Conservation (phyloP, 2,888 invertebrate species). For the Elmis aenea region DNA sequence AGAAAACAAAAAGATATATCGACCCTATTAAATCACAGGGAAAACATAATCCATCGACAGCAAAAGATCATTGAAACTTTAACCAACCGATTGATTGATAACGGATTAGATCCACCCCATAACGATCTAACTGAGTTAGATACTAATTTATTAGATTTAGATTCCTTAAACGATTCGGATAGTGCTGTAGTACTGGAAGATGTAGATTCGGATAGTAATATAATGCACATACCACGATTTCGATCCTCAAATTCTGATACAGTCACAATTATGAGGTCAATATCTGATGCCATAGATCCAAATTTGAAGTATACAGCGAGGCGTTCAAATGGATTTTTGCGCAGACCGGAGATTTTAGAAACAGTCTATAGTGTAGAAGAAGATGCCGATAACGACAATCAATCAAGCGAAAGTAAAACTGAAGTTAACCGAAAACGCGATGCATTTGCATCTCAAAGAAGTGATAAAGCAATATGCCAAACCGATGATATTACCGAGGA, state of each 20-base stretch:
- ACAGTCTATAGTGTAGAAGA: constrained; percentile 85
- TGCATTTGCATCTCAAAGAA: constrained; percentile 38
- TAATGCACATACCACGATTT: constrained; percentile 57
- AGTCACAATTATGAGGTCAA: constrained; percentile 75
- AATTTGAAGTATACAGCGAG: constrained; percentile 69
- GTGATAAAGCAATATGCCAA: constrained; percentile 28
- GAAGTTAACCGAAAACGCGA: constrained; percentile 55
- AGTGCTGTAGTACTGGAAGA: constrained; percentile 85
- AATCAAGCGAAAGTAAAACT: constrained; percentile 35
- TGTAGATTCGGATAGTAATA: constrained; percentile 62
- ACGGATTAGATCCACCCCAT: constrained; percentile 66
- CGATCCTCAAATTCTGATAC: constrained; percentile 61
- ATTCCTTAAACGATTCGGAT: constrained; percentile 83
- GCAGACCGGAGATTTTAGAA: constrained; percentile 75
- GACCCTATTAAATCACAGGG: constrained; percentile 67
- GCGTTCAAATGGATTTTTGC: constrained; percentile 72
- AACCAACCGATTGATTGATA: constrained; percentile 68
- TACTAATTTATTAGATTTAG: constrained; percentile 65
- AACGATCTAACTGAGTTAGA: constrained; percentile 62
- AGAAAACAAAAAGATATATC: constrained; percentile 82
- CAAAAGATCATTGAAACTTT: constrained; percentile 74
- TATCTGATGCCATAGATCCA: constrained; percentile 82
- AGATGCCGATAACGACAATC: constrained; percentile 62
- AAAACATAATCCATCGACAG: constrained; percentile 73
- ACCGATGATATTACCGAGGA: constrained; percentile 13